phyloP scores from a whole-genome alignment of 2,797 vertebrate genomes.

The Ctenosaura bakeri region DNA sequence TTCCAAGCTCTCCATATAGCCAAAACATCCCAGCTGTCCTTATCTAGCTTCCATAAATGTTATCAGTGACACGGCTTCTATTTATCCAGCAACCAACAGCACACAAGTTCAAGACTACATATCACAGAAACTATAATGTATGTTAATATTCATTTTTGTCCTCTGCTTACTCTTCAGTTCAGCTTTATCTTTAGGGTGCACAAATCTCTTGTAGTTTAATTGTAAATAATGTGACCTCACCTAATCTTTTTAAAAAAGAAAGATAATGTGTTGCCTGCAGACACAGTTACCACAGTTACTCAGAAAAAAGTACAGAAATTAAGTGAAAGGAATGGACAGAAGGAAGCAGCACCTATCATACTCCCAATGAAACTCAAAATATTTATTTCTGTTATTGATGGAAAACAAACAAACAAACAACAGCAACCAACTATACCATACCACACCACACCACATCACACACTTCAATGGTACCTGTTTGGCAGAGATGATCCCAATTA shows the following conservation, averaged over 20 bases:
- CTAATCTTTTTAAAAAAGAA: background rate
- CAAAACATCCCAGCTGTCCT: background rate
- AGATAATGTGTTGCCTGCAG: background rate
- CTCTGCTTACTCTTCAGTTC: background rate
- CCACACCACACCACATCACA: too few species aligned
- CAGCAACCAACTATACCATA: too few species aligned
- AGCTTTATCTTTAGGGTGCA: background rate
- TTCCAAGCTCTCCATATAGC: background rate
- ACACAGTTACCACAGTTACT: background rate
- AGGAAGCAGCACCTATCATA: background rate
- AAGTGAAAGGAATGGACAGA: background rate
- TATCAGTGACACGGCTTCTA: background rate
- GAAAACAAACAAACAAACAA: too few species aligned
- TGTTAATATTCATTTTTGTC: background rate
- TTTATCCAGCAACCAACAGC: constrained; percentile 8
- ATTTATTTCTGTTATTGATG: too few species aligned
- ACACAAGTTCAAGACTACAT: background rate
- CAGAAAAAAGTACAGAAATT: background rate
- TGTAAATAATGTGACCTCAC: background rate
- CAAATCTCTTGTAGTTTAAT: background rate
- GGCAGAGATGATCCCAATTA: too few species aligned
- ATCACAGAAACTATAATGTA: background rate
- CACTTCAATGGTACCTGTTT: too few species aligned
- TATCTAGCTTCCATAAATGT: background rate
- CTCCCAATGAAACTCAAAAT: too few species aligned